Evolutionary conservation across 2,888 invertebrate species (phyloP).

Genomic region (Sycophila texana): DNA sequence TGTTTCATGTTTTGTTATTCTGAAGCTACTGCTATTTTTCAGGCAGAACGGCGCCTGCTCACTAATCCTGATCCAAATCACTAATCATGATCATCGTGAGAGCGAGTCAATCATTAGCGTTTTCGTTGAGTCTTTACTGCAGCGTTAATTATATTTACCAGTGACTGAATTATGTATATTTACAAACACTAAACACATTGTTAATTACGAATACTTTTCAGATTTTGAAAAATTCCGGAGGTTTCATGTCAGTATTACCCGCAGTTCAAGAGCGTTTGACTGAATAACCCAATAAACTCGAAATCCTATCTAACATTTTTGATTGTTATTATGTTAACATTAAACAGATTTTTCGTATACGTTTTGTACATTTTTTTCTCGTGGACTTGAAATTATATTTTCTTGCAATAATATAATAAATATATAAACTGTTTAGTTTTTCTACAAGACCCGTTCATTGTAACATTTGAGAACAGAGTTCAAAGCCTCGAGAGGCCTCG

Average conservation of each 20-base stretch:
- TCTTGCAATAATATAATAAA: too few species aligned
- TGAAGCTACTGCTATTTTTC: too few species aligned
- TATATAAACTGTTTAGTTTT: too few species aligned
- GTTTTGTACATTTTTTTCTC: too few species aligned
- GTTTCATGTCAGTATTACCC: constrained; percentile 20
- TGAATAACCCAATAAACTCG: background rate
- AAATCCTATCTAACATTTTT: too few species aligned
- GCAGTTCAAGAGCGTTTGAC: constrained; percentile 11
- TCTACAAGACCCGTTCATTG: too few species aligned
- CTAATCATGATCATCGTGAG: constrained; percentile 60
- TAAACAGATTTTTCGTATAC: too few species aligned
- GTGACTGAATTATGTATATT: background rate
- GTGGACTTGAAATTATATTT: too few species aligned
- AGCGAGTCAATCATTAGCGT: constrained; percentile 59
- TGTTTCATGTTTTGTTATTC: too few species aligned
- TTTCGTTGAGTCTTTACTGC: constrained; percentile 63
- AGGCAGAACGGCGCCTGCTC: too few species aligned
- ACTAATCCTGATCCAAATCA: constrained; percentile 58
- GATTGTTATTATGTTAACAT: too few species aligned
- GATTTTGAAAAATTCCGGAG: constrained; percentile 24
- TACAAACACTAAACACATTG: background rate
- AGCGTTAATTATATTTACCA: constrained; percentile 55
- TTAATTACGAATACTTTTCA: background rate
- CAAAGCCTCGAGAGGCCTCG: background rate
- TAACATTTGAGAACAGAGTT: too few species aligned